Conservation (phyloP, 1,140 invertebrate genomes). For the Penaeus indicus region DNA sequence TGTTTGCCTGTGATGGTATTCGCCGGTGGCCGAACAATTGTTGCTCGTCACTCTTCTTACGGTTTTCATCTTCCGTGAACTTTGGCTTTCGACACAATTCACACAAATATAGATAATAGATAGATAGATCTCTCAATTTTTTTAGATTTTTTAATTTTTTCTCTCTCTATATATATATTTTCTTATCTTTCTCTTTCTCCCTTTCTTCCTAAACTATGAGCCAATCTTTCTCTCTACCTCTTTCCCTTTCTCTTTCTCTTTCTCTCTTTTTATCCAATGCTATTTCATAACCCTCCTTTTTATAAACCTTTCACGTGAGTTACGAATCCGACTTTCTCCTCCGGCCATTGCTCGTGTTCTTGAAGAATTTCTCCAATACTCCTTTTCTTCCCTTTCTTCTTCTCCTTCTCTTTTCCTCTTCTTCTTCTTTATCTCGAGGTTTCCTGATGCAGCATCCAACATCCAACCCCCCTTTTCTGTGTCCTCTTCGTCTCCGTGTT, state of each 20-base stretch:
- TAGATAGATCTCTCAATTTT: too few species aligned
- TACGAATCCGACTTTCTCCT: too few species aligned
- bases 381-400: background rate
- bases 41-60: conserved; percentile 33
- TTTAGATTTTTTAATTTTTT: too few species aligned
- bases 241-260: background rate
- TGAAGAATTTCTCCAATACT: background rate
- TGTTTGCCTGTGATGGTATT: conserved; percentile 17
- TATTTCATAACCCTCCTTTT: background rate
- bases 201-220: background rate
- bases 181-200: background rate
- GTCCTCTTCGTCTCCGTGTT: background rate
- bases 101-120: too few species aligned
- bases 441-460: too few species aligned
- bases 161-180: too few species aligned
- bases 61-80: conserved; percentile 30
- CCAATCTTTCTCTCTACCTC: background rate
- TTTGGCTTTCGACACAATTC: too few species aligned
- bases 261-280: conserved; percentile 5
- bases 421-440: too few species aligned
- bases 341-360: background rate
- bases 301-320: background rate
- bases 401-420: background rate
- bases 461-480: too few species aligned
- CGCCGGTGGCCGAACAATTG: background rate